Conservation (phyloP, 1,140 invertebrate species). For the Laupala kohalensis region DNA sequence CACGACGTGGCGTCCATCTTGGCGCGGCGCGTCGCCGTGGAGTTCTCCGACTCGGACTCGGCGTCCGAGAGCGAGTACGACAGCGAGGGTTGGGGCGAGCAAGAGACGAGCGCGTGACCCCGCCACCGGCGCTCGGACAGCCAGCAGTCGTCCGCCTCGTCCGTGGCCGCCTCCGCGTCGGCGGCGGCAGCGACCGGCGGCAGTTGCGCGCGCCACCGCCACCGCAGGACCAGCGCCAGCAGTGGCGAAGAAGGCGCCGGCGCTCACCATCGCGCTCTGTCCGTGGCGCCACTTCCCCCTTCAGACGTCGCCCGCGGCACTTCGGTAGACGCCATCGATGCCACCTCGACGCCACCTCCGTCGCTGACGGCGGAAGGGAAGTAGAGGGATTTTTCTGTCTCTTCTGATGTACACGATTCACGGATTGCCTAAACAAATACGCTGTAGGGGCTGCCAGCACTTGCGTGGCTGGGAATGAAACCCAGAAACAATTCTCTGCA, state of each 20-base stretch:
- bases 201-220: background rate
- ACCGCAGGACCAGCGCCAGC: background rate
- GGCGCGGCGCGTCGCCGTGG: slow-evolving; percentile 82
- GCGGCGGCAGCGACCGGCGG: no score
- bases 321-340: no score
- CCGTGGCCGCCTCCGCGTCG: no score
- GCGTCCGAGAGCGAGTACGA: slow-evolving; percentile 59
- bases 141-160: background rate
- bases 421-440: no score
- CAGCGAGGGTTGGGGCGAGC: slow-evolving; percentile 56
- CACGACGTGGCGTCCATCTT: slow-evolving; percentile 93
- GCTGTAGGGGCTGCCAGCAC: no score
- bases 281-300: background rate
- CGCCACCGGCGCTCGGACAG: slow-evolving; percentile 6
- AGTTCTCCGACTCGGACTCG: slow-evolving; percentile 87
- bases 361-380: no score
- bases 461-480: no score
- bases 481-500: no score
- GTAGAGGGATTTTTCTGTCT: no score
- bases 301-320: no score
- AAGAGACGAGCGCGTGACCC: slow-evolving; percentile 33
- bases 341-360: no score
- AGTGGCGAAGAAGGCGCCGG: background rate
- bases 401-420: no score
- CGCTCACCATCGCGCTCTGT: background rate